phyloP scores from a whole-genome alignment of 2,797 vertebrate genomes.

The Schizopygopsis malacanthus region DNA sequence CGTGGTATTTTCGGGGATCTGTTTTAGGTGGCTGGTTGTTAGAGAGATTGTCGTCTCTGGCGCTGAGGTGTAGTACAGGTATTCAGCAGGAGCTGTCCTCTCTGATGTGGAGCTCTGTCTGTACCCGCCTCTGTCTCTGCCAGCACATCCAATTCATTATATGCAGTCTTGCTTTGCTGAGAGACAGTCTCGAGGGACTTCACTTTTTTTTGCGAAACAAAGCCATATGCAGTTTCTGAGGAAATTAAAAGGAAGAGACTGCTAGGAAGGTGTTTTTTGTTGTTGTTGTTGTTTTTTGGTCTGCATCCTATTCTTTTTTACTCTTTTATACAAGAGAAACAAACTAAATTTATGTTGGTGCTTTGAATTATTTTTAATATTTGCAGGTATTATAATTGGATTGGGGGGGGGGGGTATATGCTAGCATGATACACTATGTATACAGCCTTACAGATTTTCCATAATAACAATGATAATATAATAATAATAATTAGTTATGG shows the following conservation, averaged over 20 bases:
- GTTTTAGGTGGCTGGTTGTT: constrained; percentile 52
- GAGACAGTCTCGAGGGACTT: constrained; percentile 47
- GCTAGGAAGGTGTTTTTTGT: constrained; percentile 26
- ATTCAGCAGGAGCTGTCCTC: constrained; percentile 45
- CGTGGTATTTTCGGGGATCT: constrained; percentile 30
- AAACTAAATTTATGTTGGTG: background rate
- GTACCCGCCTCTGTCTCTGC: constrained; percentile 38
- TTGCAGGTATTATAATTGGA: background rate
- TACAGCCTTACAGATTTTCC: background rate
- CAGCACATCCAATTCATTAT: constrained; percentile 55
- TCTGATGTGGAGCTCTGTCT: constrained; percentile 47
- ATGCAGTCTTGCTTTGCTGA: constrained; percentile 48
- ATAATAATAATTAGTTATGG: background rate
- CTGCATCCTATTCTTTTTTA: constrained; percentile 1
- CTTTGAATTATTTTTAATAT: background rate
- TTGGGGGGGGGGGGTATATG: background rate
- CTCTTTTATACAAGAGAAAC: constrained; percentile 2
- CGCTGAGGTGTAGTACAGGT: constrained; percentile 18
- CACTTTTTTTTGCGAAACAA: constrained; percentile 50
- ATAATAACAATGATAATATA: background rate
- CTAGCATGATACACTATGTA: background rate
- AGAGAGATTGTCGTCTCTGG: constrained; percentile 44
- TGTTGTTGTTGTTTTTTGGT: background rate
- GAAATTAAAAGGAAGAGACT: constrained; percentile 34
- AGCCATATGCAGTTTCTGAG: constrained; percentile 29